Conservation (phyloP, 2,888 invertebrate genomes). For the Aromia moschata region DNA sequence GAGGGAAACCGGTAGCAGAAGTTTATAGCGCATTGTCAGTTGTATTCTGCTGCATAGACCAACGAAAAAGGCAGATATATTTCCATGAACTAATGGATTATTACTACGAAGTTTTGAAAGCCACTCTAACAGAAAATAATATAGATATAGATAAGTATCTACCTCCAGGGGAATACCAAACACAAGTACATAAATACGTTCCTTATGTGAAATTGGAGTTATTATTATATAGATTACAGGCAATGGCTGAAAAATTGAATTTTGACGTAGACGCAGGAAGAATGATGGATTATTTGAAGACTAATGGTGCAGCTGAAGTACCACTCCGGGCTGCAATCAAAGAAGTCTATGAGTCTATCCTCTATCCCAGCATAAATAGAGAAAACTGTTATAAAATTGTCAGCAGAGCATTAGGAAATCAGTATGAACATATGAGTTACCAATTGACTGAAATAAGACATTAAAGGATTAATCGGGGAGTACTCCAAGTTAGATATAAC, state of each 20-base stretch:
- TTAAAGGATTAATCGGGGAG: constrained; percentile 42
- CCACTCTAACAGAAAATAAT: neutral
- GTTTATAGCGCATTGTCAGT: too few species aligned
- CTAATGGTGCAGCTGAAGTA: too few species aligned
- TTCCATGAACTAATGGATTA: constrained; percentile 31
- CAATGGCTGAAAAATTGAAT: neutral
- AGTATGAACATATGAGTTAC: constrained; percentile 39
- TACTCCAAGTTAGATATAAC: constrained; percentile 33
- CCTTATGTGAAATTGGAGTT: constrained; percentile 16
- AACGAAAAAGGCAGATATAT: constrained; percentile 29
- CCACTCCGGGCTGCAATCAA: neutral
- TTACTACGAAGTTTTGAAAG: constrained; percentile 29
- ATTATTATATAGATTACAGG: neutral
- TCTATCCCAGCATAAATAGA: constrained; percentile 31
- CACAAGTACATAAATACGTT: constrained; percentile 1
- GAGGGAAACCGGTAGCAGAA: too few species aligned
- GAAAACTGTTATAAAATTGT: constrained; percentile 48
- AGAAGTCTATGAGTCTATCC: neutral
- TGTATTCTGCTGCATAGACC: constrained; percentile 28
- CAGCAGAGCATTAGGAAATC: constrained; percentile 37
- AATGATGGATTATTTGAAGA: neutral
- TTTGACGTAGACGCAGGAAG: too few species aligned
- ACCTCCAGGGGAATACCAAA: neutral
- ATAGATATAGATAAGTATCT: neutral
- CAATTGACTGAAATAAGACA: constrained; percentile 38